Conservation (phyloP, 2,888 invertebrate species). For the Tillus elongatus region DNA sequence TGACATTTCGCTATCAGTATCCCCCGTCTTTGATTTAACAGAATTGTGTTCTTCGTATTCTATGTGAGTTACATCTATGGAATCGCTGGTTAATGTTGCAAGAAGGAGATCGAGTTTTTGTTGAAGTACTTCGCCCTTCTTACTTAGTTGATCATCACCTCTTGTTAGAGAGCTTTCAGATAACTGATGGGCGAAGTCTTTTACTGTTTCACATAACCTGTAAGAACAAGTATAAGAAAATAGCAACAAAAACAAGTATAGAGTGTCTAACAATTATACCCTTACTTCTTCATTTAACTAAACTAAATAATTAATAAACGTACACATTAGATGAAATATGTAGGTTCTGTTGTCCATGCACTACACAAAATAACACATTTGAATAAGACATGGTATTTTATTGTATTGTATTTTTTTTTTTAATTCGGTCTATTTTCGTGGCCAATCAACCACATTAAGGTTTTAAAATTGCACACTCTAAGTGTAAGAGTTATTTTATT, state of each 20-base stretch:
- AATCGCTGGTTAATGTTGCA: conserved; percentile 62
- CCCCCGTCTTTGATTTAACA: conserved; percentile 28
- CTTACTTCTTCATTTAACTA: no score
- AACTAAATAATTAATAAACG: no score
- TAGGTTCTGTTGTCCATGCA: no score
- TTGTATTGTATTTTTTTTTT: no score
- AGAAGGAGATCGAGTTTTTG: conserved; percentile 67
- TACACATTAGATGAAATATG: no score
- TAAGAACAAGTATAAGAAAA: neutral
- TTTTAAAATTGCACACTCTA: no score
- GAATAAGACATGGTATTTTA: no score
- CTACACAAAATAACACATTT: no score
- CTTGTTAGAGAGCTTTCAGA: conserved; percentile 48
- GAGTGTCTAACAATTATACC: neutral
- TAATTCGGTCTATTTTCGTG: no score
- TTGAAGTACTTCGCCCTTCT: conserved; percentile 64
- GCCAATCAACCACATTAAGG: no score
- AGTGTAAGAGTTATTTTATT: no score
- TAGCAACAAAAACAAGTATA: neutral
- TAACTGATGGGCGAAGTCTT: conserved; percentile 60
- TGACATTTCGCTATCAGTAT: conserved; percentile 39
- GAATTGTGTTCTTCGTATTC: conserved; percentile 16
- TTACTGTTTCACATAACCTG: conserved; percentile 66
- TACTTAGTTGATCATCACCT: conserved; percentile 52
- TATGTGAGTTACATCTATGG: conserved; percentile 35